phyloP scores from a whole-genome alignment of 2,888 invertebrate species.

The Drosophila robusta region DNA sequence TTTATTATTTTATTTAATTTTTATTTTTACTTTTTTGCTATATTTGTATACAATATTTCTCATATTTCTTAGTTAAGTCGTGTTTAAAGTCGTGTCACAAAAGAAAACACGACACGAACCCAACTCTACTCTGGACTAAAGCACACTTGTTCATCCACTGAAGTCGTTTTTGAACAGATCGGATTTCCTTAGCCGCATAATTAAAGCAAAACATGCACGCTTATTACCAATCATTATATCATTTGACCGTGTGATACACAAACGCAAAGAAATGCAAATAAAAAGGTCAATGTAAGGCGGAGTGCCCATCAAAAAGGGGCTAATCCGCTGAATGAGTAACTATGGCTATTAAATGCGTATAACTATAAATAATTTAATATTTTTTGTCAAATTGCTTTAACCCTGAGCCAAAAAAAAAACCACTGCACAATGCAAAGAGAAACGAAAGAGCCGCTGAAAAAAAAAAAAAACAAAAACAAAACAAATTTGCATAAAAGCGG shows the following conservation, averaged over 20 bases:
- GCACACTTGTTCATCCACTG: background rate
- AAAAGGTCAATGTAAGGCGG: constrained; percentile 53
- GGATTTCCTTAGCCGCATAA: background rate
- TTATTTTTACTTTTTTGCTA: too few relatives aligned
- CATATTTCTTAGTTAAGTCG: too few relatives aligned
- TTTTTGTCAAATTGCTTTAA: constrained; percentile 51
- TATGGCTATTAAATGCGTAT: background rate
- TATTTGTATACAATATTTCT: too few relatives aligned
- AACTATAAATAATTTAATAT: constrained; percentile 45
- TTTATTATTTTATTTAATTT: too few relatives aligned
- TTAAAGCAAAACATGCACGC: constrained; percentile 1
- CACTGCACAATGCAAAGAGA: constrained; percentile 20
- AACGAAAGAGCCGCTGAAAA: background rate
- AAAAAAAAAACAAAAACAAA: constrained; percentile 8
- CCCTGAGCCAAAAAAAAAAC: constrained; percentile 63
- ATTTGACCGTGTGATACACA: constrained; percentile 5
- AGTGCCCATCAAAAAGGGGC: constrained; percentile 18
- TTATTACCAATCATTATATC: constrained; percentile 4
- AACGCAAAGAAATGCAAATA: constrained; percentile 34
- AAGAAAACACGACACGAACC: background rate
- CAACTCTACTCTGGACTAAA: background rate
- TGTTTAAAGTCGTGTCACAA: too few relatives aligned
- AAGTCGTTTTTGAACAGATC: background rate
- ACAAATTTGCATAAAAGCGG: constrained; percentile 64
- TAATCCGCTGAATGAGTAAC: constrained; percentile 11